Evolutionary conservation across 2,888 invertebrate genomes (phyloP).

Genomic region (Rutpela maculata): DNA sequence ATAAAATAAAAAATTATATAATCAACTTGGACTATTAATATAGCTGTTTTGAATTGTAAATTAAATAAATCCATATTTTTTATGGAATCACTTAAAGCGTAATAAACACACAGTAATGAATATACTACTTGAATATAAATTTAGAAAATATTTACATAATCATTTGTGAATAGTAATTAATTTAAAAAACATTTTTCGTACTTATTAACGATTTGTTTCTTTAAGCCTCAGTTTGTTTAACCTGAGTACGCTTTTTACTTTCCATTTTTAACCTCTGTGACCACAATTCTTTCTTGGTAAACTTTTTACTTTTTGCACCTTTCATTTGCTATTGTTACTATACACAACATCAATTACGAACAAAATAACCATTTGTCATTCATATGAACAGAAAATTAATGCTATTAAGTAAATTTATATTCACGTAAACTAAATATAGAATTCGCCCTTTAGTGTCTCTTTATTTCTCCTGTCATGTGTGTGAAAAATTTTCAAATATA

Average conservation of each 20-base stretch:
- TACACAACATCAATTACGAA: no score
- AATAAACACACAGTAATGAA: neutral
- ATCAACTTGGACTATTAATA: neutral
- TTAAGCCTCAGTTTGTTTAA: neutral
- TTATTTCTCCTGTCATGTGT: no score
- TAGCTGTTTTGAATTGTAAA: neutral
- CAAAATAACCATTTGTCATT: no score
- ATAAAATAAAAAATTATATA: neutral
- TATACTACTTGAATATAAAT: neutral
- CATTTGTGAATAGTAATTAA: neutral
- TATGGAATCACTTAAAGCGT: neutral
- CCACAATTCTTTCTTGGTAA: neutral
- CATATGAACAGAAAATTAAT: no score
- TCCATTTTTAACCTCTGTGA: neutral
- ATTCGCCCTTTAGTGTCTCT: no score
- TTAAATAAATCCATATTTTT: constrained; percentile 1
- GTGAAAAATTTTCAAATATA: no score
- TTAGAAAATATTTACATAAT: constrained; percentile 7
- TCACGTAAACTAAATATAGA: no score
- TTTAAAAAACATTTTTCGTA: neutral
- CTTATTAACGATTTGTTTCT: constrained; percentile 2
- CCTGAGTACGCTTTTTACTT: neutral
- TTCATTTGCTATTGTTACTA: neutral
- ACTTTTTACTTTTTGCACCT: neutral
- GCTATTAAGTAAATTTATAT: no score